These are phyloP conservation scores for Archaeoteleia sp. DNA, from an alignment of 2,888 invertebrate species.

Conservation along the genomic window DNA sequence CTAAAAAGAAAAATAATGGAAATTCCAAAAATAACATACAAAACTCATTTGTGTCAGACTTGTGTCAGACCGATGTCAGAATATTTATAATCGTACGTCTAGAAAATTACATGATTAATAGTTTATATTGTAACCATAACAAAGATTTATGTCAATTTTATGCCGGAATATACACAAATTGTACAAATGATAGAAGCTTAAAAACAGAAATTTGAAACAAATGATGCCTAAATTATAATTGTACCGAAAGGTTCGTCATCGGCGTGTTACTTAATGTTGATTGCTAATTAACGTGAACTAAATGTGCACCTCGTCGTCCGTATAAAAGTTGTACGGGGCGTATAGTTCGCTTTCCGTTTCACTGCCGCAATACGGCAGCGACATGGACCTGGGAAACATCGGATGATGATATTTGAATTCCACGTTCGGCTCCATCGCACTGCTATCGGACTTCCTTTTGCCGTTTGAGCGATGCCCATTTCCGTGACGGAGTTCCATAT, in stretches of 20 bases:
- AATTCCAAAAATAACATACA: too few species aligned
- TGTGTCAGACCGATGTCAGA: too few species aligned
- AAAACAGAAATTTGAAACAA: neutral
- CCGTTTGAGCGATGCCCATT: slow-evolving; percentile 70
- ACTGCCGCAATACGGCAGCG: slow-evolving; percentile 88
- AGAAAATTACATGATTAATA: too few species aligned
- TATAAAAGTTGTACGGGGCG: slow-evolving; percentile 87
- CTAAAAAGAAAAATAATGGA: slow-evolving; percentile 67
- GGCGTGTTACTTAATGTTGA: too few species aligned
- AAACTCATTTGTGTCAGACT: too few species aligned
- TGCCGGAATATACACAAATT: neutral
- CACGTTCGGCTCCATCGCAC: slow-evolving; percentile 76
- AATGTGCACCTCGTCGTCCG: slow-evolving; percentile 78
- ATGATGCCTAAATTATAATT: slow-evolving; percentile 15
- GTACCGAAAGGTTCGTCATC: slow-evolving; percentile 6
- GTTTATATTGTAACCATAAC: too few species aligned
- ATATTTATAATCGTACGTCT: too few species aligned
- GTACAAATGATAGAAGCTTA: neutral
- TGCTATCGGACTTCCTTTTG: slow-evolving; percentile 76
- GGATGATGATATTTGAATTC: slow-evolving; percentile 80
- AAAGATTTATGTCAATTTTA: neutral
- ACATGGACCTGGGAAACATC: slow-evolving; percentile 79
- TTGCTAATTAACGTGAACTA: too few species aligned
- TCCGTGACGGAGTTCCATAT: slow-evolving; percentile 75
- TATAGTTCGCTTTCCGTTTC: slow-evolving; percentile 90